These are phyloP conservation scores for Pseudonaja textilis DNA, from an alignment of 2,113 vertebrate species.

Conservation along the genomic window DNA sequence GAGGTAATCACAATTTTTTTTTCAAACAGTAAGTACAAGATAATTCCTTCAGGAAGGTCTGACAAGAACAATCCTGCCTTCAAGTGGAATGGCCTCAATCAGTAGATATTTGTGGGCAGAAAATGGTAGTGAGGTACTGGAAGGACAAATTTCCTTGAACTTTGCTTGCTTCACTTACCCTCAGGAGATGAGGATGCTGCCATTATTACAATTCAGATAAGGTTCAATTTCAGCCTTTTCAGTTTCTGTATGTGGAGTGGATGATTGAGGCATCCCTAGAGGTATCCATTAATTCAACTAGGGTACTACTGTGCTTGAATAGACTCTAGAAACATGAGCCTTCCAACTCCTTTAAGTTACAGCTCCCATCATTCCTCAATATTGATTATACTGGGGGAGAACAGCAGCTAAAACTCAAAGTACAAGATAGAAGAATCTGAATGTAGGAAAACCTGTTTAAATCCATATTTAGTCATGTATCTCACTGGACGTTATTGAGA, in stretches of 20 bases:
- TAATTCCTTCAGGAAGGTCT: background rate
- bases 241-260: background rate
- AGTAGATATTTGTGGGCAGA: background rate
- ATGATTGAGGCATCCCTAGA: background rate
- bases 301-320: background rate
- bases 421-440: background rate
- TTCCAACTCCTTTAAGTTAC: background rate
- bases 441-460: background rate
- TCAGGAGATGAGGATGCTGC: background rate
- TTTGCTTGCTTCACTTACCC: background rate
- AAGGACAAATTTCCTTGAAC: background rate
- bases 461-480: background rate
- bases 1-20: constrained; percentile 20
- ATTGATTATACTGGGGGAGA: background rate
- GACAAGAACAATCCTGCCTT: background rate
- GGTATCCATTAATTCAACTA: background rate
- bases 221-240: background rate
- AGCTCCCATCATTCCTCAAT: background rate
- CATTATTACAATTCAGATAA: background rate
- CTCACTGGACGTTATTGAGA: background rate
- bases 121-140: background rate
- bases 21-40: background rate
- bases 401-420: background rate
- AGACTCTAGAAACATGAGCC: background rate
- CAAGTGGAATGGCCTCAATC: background rate